A percentile compares a stretch with the other conserved stretches of the same genome.
Conservation (phyloP, 2,888 invertebrate genomes). For the Sesamia inferens region DNA sequence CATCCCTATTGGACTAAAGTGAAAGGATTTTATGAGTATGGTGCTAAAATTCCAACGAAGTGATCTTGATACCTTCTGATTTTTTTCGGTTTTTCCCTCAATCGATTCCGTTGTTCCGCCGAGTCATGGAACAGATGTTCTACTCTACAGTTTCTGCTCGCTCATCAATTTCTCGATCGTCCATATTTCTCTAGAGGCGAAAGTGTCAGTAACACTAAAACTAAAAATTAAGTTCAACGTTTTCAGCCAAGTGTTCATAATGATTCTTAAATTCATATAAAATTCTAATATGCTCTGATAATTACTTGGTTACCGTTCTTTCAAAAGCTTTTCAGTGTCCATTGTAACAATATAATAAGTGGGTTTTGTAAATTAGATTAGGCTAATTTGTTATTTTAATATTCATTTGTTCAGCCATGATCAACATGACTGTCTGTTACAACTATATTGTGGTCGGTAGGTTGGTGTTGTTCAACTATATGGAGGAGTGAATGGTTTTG, state of each 20-base stretch:
- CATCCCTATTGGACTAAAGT: not conserved
- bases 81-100: conserved; percentile 18
- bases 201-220: conserved; percentile 1
- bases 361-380: conserved; percentile 1
- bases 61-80: conserved; percentile 12
- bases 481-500: not conserved
- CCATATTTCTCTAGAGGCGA: conserved; percentile 26
- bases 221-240: conserved; percentile 9
- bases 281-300: conserved; percentile 52
- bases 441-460: not conserved
- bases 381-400: not conserved
- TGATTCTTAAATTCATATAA: conserved; percentile 27
- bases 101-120: conserved; percentile 2
- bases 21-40: conserved; percentile 18
- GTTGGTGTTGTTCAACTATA: not conserved
- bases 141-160: conserved; percentile 14
- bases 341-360: not conserved
- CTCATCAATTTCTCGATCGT: conserved; percentile 21
- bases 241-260: conserved; percentile 9
- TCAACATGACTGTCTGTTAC: not conserved
- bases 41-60: conserved; percentile 17
- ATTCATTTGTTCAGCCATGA: not conserved
- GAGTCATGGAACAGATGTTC: conserved; percentile 18
- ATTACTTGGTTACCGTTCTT: conserved; percentile 31
- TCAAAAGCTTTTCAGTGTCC: conserved; percentile 38